phyloP scores from a whole-genome alignment of 2,888 invertebrate genomes.

The Eilema depressum region DNA sequence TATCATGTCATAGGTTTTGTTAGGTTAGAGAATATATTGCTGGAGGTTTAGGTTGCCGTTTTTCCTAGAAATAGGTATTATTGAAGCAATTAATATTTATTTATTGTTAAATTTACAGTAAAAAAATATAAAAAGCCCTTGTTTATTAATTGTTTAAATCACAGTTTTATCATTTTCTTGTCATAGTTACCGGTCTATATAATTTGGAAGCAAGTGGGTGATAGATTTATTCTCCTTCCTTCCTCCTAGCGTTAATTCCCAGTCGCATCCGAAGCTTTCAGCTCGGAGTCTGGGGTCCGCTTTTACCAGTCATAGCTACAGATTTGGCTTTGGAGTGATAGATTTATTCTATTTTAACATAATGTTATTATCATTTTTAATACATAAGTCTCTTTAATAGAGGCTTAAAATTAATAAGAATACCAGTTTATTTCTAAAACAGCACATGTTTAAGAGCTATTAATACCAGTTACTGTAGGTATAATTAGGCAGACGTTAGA shows the following conservation, averaged over 20 bases:
- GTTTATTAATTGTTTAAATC: constrained; percentile 27
- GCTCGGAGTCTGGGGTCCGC: too few relatives aligned
- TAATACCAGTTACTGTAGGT: neutral
- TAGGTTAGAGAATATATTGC: neutral
- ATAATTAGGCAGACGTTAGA: neutral
- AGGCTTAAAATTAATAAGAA: too few relatives aligned
- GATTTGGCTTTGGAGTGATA: too few relatives aligned
- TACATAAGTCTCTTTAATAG: neutral
- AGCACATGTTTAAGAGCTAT: too few relatives aligned
- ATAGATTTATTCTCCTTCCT: neutral
- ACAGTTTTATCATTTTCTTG: constrained; percentile 7
- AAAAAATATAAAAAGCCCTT: constrained; percentile 18
- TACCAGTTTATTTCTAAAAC: too few relatives aligned
- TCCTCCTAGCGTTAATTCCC: too few relatives aligned
- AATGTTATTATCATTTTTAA: neutral
- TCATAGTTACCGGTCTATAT: neutral
- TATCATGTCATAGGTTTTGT: constrained; percentile 3
- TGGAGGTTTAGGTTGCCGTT: neutral
- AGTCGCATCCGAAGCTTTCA: too few relatives aligned
- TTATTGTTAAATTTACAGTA: constrained; percentile 12
- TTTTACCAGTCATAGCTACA: too few relatives aligned
- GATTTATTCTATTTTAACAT: neutral
- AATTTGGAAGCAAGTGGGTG: neutral
- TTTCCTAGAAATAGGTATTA: neutral
- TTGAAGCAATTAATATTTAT: constrained; percentile 27